Conservation (phyloP, 2,113 vertebrate genomes). For the Mastomys coucha region DNA sequence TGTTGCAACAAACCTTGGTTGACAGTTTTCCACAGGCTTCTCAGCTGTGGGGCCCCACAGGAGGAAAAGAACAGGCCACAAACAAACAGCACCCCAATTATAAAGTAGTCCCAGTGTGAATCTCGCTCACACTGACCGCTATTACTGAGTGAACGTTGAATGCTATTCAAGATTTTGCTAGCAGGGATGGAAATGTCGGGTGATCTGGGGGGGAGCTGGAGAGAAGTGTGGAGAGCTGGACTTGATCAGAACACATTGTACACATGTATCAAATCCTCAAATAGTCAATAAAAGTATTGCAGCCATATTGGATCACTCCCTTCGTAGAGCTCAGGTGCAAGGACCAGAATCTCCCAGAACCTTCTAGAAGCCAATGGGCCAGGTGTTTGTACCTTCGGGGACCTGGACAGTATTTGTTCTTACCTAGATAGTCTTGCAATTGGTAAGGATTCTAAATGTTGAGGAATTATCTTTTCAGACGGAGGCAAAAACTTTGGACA, state of each 20-base stretch:
- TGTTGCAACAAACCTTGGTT: neutral
- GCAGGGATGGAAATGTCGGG: neutral
- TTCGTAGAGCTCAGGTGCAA: neutral
- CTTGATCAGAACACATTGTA: neutral
- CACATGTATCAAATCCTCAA: neutral
- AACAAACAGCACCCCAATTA: neutral
- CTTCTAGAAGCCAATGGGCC: neutral
- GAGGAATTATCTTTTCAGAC: neutral
- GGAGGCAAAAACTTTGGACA: neutral
- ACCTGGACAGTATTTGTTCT: neutral
- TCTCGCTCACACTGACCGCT: rapidly evolving
- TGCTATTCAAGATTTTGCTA: neutral
- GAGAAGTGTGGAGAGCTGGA: neutral
- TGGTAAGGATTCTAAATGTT: too few species aligned
- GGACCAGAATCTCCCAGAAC: neutral
- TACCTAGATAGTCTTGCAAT: too few species aligned
- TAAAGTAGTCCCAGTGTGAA: neutral
- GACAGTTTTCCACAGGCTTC: neutral
- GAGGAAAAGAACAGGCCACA: rapidly evolving
- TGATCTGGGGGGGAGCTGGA: neutral
- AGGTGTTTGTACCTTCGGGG: neutral
- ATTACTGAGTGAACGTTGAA: too few species aligned
- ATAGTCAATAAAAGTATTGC: neutral
- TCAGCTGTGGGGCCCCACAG: neutral
- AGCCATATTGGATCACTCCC: neutral